Evolutionary conservation across 2,113 vertebrate species (phyloP), one percentile per base, ranked within the genome.

Genomic region (Thalassoma bifasciatum): DNA sequence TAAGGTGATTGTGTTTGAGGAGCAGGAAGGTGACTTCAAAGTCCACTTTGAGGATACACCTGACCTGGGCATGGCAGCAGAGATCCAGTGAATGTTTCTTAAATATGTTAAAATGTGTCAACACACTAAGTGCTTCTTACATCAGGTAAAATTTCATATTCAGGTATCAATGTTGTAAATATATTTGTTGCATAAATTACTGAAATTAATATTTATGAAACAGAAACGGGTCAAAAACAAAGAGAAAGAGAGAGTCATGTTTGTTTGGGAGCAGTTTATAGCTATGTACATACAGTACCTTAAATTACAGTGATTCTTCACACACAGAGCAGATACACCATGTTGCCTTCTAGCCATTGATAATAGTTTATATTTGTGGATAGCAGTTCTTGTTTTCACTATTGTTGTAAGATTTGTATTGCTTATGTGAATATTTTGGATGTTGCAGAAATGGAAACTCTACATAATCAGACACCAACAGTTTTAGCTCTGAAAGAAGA

Each of bases 1-100:
- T 66, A 85, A 98, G 97, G 88, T 98, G 36, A 92, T 96, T 14
- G 87, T 97, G 57, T 98, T 98, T 7, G 97, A 99, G 70, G 97
- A 99, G 72, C 92, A 85, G 53, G 93, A 93, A 22, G 94, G 93
- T 0, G 96, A 97, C 72, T 90, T 92, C 16, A 91, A 94, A 49
- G 77, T 98, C 53, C 93, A 94, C 17, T 97, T 96, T 71, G 94
- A 95, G 0, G 94, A 96, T 8, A 88, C 82, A 0, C 94, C 96
- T 8, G 93, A 94, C 9, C 87, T 98, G 0, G 98, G 97, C 69
- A 94, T 96, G 92, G 94, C 90, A 42, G 87, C 83, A 13, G 94
- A 95, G 22, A 87, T 94, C 67, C 75, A 92, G 78, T 91, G 80
- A 93, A 30, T 47, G 14, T 30, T 30, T n/a, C 59, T 46, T 73